These are phyloP conservation scores for Drosophila neotestacea DNA, from an alignment of 2,888 invertebrate species.

Conservation along the genomic window DNA sequence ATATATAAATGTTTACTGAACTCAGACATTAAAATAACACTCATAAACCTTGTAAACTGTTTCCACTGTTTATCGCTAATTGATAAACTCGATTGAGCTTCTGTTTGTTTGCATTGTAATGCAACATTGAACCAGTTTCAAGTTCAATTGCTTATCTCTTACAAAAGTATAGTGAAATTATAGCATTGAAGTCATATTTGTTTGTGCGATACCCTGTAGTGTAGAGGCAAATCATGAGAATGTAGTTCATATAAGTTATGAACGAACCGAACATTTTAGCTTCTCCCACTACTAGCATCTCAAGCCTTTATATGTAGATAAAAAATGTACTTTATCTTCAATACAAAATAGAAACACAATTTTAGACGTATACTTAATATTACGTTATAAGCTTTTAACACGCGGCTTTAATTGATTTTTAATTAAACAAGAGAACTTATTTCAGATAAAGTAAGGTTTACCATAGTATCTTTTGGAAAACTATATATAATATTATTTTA, in stretches of 20 bases:
- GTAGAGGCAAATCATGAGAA: too few relatives aligned
- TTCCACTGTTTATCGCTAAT: conserved; percentile 26
- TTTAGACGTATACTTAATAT: too few relatives aligned
- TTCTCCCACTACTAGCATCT: too few relatives aligned
- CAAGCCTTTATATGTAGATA: too few relatives aligned
- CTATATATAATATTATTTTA: background rate
- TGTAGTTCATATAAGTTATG: too few relatives aligned
- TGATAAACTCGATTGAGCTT: conserved; percentile 32
- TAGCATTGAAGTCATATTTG: background rate
- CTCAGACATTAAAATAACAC: background rate
- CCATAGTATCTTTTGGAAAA: background rate
- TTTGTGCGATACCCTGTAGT: background rate
- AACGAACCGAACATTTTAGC: too few relatives aligned
- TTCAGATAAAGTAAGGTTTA: too few relatives aligned
- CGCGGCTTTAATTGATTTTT: too few relatives aligned
- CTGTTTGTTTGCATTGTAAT: background rate
- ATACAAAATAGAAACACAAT: too few relatives aligned
- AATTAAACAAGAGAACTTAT: too few relatives aligned
- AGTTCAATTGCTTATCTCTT: conserved; percentile 28
- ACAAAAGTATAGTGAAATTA: background rate
- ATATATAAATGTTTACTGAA: conserved; percentile 12
- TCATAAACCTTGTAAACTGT: conserved; percentile 1
- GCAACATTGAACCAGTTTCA: conserved; percentile 8
- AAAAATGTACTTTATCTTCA: too few relatives aligned
- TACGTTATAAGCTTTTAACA: too few relatives aligned